Base-by-base conservation (phyloP, 2,888 invertebrate genomes). In the Protophormia terraenovae region DNA sequence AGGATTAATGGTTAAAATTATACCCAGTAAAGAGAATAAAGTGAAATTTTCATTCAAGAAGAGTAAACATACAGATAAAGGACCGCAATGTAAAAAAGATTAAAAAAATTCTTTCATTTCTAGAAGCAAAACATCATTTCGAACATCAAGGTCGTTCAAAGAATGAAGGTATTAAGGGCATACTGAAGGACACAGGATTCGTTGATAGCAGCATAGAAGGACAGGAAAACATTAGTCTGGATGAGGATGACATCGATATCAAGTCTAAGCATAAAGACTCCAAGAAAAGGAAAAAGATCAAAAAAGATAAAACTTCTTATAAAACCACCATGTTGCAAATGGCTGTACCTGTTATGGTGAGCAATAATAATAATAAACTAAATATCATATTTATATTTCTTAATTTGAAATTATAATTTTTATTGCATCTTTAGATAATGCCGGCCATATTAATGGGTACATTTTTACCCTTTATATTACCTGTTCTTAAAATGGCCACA, bases 361-460 rank as follows among this genome's bases (percentile, higher is more conserved):
- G n/a, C n/a, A n/a, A n/a, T n/a, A n/a, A n/a, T n/a, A n/a, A n/a
- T n/a, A n/a, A n/a, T n/a, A n/a, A n/a, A n/a, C n/a, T n/a, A n/a
- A n/a, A n/a, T n/a, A n/a, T n/a, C n/a, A n/a, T n/a, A 55, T 58
- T n/a, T 41, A 14, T 5, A 12, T 3, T 41, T 27, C 7, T 12
- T 16, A 16, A 22, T 19, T 38, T 53, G 0, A 27, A 29, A 32
- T 27, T 50, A 3, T 41, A n/a, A 4, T 22, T 35, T 8, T 19
- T 55, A 16, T 38, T 45, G 6, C 24, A 27, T 60, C 22, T 72
- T 10, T 22, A 85, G 85, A 82, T 87, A 24, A 90, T 95, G 84
- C 96, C 96, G 0, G 95, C 95, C 0, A 93, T 96, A 3, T 89
- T 95, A 0, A 93, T 96, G 93, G 94, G 95, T 0, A 95, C 95